Evolutionary conservation across 2,113 vertebrate species (phyloP).

Genomic region (Tiliqua scincoides): DNA sequence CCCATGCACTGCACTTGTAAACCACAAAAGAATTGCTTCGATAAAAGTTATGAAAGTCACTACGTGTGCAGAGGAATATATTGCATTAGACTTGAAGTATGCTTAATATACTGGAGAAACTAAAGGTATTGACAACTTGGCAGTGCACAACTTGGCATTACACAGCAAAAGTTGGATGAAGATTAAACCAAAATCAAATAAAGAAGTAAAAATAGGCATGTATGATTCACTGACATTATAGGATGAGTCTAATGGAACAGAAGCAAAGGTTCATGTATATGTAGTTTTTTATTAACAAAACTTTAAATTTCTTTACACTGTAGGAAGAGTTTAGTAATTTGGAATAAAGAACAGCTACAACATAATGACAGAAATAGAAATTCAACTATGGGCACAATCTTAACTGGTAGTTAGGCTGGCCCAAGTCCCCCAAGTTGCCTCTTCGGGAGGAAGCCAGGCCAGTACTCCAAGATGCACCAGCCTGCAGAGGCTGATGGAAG

Average conservation of each 20-base stretch:
- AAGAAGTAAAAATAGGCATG: slow-evolving; percentile 51
- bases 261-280: slow-evolving; percentile 41
- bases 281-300: slow-evolving; percentile 28
- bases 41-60: slow-evolving; percentile 18
- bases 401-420: no score
- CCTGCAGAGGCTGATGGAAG: no score
- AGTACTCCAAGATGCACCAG: no score
- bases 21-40: neutral
- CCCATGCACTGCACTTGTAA: slow-evolving; percentile 1
- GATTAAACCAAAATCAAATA: slow-evolving; percentile 61
- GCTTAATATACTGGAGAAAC: slow-evolving; percentile 35
- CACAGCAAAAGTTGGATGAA: slow-evolving; percentile 27
- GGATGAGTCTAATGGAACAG: slow-evolving; percentile 30
- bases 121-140: slow-evolving; percentile 46
- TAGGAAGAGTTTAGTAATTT: slow-evolving; percentile 1
- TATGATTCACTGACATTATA: slow-evolving; percentile 45
- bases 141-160: neutral
- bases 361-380: neutral
- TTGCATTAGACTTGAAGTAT: slow-evolving; percentile 28
- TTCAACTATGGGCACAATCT: no score
- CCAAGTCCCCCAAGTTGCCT: no score
- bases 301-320: no score
- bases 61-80: slow-evolving; percentile 27
- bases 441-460: no score
- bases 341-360: neutral